Conservation (phyloP, 2,797 vertebrate species). For the Chrosomus eos region DNA sequence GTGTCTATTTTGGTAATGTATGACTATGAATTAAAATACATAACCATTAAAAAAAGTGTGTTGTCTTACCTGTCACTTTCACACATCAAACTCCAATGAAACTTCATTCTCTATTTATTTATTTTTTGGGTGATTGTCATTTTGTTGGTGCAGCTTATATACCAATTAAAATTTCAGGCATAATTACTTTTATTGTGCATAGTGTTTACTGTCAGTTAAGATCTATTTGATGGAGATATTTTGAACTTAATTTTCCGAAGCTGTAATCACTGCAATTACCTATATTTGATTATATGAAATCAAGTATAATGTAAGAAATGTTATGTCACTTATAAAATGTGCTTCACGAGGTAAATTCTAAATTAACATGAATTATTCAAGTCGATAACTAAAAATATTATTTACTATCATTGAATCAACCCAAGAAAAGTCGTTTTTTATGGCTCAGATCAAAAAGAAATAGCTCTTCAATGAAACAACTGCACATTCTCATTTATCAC, state of each 20-base stretch:
- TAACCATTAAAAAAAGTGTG: background rate
- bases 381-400: background rate
- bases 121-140: background rate
- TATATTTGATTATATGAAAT: conserved; percentile 15
- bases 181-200: conserved; percentile 11
- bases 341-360: background rate
- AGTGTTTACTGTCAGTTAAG: conserved; percentile 17
- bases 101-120: background rate
- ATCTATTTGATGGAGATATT: conserved; percentile 18
- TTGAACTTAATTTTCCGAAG: background rate
- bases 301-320: background rate
- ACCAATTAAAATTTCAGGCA: conserved; percentile 13
- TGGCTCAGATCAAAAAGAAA: background rate
- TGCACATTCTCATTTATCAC: background rate
- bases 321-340: background rate
- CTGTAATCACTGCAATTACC: background rate
- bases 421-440: background rate
- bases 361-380: conserved; percentile 3
- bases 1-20: background rate
- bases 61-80: conserved; percentile 7
- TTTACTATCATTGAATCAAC: background rate
- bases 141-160: background rate
- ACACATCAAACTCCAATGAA: background rate
- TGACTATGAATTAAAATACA: background rate
- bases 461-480: background rate